Percentiles rank a stretch among this genome's conserved stretches.
phyloP scores from a whole-genome alignment of 2,888 invertebrate species.

The Ennomos erosarius region DNA sequence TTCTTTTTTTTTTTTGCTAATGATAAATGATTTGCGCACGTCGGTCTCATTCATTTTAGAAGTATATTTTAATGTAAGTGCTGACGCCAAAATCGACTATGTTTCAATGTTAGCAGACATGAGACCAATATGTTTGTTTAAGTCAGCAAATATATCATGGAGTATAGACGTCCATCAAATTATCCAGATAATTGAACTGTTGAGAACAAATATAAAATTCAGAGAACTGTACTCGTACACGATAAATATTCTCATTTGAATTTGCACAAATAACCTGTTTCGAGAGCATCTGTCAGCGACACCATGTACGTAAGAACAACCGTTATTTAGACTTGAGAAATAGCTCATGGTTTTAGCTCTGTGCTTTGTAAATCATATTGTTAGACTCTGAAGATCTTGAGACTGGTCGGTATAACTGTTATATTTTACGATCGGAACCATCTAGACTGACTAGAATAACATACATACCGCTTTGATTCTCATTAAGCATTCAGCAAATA shows the following conservation, averaged over 20 bases:
- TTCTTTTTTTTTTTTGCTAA: constrained; percentile 23
- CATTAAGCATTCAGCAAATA: constrained; percentile 20
- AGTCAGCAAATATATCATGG: constrained; percentile 14
- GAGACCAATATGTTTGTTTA: constrained; percentile 2
- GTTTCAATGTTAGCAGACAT: constrained; percentile 1
- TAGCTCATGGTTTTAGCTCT: background rate
- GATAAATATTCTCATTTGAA: constrained; percentile 37
- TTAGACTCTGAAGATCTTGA: too few species aligned
- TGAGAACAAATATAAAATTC: constrained; percentile 33
- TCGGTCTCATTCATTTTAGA: constrained; percentile 15
- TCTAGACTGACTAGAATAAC: background rate
- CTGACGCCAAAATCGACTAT: background rate
- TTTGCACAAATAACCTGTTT: constrained; percentile 41
- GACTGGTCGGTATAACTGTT: too few species aligned
- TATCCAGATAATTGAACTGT: constrained; percentile 31
- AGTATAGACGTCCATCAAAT: constrained; percentile 24
- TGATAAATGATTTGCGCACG: constrained; percentile 21
- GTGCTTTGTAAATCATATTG: background rate
- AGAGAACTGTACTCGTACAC: constrained; percentile 29
- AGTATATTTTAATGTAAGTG: constrained; percentile 15
- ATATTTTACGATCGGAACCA: too few species aligned
- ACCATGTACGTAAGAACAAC: constrained; percentile 20
- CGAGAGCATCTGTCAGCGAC: constrained; percentile 32
- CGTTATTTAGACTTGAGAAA: constrained; percentile 10
- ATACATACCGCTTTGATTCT: background rate